Evolutionary conservation across 2,113 vertebrate species (phyloP), one percentile per base, ranked within the genome.

Genomic region (Rhombomys opimus): DNA sequence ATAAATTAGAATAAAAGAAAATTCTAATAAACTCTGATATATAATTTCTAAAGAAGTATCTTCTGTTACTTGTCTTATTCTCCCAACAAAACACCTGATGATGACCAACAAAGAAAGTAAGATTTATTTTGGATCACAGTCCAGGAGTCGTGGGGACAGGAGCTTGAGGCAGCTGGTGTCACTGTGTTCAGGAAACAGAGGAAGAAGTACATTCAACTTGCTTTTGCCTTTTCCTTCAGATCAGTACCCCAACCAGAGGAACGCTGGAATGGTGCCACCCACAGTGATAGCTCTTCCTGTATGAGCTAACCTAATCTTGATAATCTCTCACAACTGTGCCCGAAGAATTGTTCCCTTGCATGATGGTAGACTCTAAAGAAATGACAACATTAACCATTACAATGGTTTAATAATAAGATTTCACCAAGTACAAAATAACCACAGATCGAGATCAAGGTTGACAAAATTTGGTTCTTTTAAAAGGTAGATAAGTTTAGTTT

Each of bases 381-480:
- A 27, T 38, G n/a, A 38, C 13, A 61, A 10, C 38, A 27, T 41
- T 41, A 84, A 10, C 81, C n/a, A 46, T 73, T 94, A 75, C 7
- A 61, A 63, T 52, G 8, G 87, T 20, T 80, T 93, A 52, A 61
- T 93, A 52, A 61, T 92, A 65, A 82, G 35, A 50, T 41, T 89
- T 80, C 82, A 95, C 5, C 67, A 80, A 89, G 22, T 22, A 95
- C 11, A 94, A 82, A 15, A 57, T 57, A 78, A 15, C 30, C 68
- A 70, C 68, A 0, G 12, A 52, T 17, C 72, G 32, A 93, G 2
- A n/a, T 50, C 18, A 90, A 75, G 11, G 50, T 20, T 57, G 2
- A 38, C 81, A 70, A 95, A 94, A 77, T 65, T 77, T 77, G n/a
- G 1, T 85, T 88, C 52, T 17, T 82, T 82, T 46, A 91, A 91